Evolutionary conservation across 2,797 vertebrate genomes (phyloP).

Genomic region (Morelia viridis): DNA sequence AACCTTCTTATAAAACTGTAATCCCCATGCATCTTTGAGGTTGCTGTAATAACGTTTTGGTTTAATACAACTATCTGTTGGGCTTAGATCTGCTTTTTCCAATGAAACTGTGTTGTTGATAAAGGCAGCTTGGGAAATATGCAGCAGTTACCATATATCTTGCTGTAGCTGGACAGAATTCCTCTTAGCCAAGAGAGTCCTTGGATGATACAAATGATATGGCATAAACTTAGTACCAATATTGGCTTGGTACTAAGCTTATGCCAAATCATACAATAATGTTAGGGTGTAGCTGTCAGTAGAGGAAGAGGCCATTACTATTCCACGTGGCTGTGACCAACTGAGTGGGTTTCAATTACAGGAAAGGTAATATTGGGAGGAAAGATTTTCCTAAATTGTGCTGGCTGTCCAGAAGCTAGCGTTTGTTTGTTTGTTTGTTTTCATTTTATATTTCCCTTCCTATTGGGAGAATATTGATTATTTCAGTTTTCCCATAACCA

Average conservation of each 20-base stretch:
- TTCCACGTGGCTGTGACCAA: background rate
- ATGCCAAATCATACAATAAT: background rate
- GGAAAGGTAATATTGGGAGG: background rate
- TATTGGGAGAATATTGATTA: background rate
- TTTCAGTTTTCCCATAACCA: background rate
- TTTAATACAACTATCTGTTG: background rate
- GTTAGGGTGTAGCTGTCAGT: background rate
- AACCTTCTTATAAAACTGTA: background rate
- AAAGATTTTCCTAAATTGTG: background rate
- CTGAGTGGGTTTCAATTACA: background rate
- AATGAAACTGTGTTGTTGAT: background rate
- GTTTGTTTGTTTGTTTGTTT: background rate
- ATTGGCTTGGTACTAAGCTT: background rate
- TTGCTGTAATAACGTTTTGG: background rate
- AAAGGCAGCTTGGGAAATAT: background rate
- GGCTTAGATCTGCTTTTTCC: background rate
- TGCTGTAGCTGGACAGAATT: background rate
- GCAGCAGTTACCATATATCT: background rate
- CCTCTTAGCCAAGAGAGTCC: background rate
- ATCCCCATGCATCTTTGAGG: background rate
- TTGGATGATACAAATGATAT: background rate
- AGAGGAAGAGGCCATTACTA: background rate
- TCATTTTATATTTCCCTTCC: background rate
- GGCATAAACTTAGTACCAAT: background rate
- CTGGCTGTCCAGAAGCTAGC: background rate